Base-by-base conservation (phyloP, 2,888 invertebrate genomes). In the Suillia variegata region DNA sequence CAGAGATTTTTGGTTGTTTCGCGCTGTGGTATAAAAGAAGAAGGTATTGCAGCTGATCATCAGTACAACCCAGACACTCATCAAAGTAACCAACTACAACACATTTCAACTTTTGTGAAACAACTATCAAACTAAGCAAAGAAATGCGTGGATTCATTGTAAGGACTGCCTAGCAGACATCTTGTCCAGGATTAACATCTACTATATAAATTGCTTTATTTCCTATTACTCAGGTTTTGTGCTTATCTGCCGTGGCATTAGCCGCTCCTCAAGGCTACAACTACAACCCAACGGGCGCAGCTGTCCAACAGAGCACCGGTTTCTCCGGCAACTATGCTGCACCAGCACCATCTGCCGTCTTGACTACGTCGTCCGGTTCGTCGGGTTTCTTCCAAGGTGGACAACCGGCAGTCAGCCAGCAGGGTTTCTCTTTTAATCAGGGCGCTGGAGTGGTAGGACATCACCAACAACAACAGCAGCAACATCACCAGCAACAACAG, bases 61-160 rank as follows among this genome's bases (percentile, higher is more conserved):
- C 78, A 78, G 77, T 78, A 70, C 69, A 70, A 66, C 54, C 55
- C 59, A 50, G 62, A 65, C 60, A 57, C 42, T 56, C 74, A 66
- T 65, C 60, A 66, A 68, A 67, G 64, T 62, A 68, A 63, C 62
- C 64, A 65, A 66, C 61, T 65, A 67, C n/a, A n/a, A n/a, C 52
- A 50, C 62, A 59, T 56, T 67, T 64, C 62, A 67, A 65, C 71
- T 76, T 45, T 17, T 45, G 17, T 17, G 17, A 20, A 18, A 17
- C 76, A 77, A 59, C 69, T 63, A 61, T 59, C 58, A 64, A 64
- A 65, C 57, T 59, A 76, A 78, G 71, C 68, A 62, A 48, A 69
- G 74, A 78, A 73, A 80, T 80, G 80, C 79, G 78, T 80, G 78
- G 78, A 72, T 75, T 80, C 66, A 76, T 80, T 73, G 80, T 80